phyloP scores from a whole-genome alignment of 2,113 vertebrate genomes.

The Sapayoa aenigma region DNA sequence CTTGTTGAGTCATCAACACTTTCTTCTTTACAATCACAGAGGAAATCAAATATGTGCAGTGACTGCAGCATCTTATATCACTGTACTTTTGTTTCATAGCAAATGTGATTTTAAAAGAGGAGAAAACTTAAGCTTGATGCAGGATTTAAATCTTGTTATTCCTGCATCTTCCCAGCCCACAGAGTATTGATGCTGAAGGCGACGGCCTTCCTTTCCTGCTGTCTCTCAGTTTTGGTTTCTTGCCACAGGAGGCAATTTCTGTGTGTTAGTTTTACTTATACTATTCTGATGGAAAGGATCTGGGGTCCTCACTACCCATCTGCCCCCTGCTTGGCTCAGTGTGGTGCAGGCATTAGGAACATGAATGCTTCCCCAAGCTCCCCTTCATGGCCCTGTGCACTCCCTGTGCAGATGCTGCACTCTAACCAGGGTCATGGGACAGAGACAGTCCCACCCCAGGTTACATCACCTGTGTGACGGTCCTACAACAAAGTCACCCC shows the following conservation, averaged over 20 bases:
- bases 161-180: constrained; percentile 6
- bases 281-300: background rate
- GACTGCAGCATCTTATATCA: background rate
- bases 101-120: constrained; percentile 16
- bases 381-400: accelerated
- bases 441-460: background rate
- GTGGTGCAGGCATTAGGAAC: background rate
- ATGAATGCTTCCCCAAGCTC: accelerated
- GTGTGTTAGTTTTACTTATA: background rate
- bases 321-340: background rate
- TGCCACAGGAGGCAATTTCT: background rate
- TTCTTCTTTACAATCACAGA: background rate
- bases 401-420: background rate
- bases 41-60: constrained; percentile 29
- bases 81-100: background rate
- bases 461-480: background rate
- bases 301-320: background rate
- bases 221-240: background rate
- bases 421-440: background rate
- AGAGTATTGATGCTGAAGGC: background rate
- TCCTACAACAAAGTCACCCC: background rate
- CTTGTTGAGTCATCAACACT: constrained; percentile 37
- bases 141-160: constrained; percentile 31
- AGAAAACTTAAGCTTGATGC: constrained; percentile 9
- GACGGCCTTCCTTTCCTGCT: background rate